Percentiles rank a stretch among this genome's conserved stretches.
phyloP scores from a whole-genome alignment of 2,113 vertebrate genomes.

The Mobula hypostoma region DNA sequence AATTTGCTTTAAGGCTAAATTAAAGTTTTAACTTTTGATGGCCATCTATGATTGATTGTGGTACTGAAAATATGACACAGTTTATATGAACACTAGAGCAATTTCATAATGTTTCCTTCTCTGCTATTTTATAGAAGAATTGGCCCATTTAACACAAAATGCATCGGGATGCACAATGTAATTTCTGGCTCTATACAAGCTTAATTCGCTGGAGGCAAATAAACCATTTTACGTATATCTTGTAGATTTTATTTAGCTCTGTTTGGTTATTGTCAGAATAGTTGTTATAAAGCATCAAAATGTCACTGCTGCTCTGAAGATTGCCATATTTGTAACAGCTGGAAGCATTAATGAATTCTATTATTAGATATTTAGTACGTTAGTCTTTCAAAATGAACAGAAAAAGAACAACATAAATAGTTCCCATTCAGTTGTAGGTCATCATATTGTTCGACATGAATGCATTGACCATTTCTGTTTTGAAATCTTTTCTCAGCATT shows the following conservation, averaged over 20 bases:
- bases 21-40: not conserved
- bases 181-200: not conserved
- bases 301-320: not conserved
- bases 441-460: not conserved
- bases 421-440: not conserved
- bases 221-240: not conserved
- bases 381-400: not conserved
- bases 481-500: slow-evolving; percentile 11
- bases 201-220: not conserved
- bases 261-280: not conserved
- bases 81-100: not conserved
- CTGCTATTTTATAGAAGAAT: not conserved
- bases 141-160: not conserved
- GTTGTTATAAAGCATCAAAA: not conserved
- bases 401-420: not conserved
- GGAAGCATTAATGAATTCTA: not conserved
- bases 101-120: not conserved
- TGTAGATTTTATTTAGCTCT: not conserved
- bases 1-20: not conserved
- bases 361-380: not conserved
- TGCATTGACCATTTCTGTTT: not conserved
- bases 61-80: not conserved
- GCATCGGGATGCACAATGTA: too few species aligned
- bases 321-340: not conserved
- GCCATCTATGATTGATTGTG: not conserved